Evolutionary conservation across 2,888 invertebrate genomes (phyloP), one percentile per base, ranked within the genome.

Genomic region (Andrena marginata): DNA sequence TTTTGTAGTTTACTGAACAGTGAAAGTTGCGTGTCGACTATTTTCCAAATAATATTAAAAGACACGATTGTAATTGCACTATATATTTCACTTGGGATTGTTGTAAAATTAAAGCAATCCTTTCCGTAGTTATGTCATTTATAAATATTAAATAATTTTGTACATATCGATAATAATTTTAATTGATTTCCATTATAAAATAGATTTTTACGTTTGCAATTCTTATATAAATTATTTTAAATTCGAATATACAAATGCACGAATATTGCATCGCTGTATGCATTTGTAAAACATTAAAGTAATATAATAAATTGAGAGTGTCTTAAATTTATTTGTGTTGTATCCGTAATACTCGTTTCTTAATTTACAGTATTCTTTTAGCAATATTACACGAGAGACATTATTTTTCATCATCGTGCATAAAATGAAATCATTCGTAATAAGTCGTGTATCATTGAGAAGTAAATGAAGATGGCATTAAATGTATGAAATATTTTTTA

Each of bases 1-100:
- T 64, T 67, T 54, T 81, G 85, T 88, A 89, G 78, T 84, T 85
- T 75, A 80, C 73, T 87, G 54, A 71, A 77, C 63, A 35, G 62
- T 76, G 62, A 35, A 67, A 69, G 31, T 74, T 73, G 20, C 71
- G 65, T 60, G 26, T 73, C 10, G 49, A 64, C 51, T 67, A 74
- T 69, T 33, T 73, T 73, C 70, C 73, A 64, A 73, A 42, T 54
- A 69, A 54, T 60, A 10, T 67, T 77, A 35, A 63, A 48, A 23
- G 54, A 63, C n/a, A 29, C 20, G 1, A 51, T 51, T 68, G 56
- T 64, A 74, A 72, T 56, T 64, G 65, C 51, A 77, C 20, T 49
- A 7, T 81, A 63, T 49, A 75, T 42, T 71, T 72, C 13, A 65
- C 23, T 33, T 33, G 20, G 54, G 54, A 64, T 77, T 51, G 31